A percentile compares a stretch with the other conserved stretches of the same genome.
phyloP scores from a whole-genome alignment of 1,140 invertebrate species.

The Chironomus striatipennis region DNA sequence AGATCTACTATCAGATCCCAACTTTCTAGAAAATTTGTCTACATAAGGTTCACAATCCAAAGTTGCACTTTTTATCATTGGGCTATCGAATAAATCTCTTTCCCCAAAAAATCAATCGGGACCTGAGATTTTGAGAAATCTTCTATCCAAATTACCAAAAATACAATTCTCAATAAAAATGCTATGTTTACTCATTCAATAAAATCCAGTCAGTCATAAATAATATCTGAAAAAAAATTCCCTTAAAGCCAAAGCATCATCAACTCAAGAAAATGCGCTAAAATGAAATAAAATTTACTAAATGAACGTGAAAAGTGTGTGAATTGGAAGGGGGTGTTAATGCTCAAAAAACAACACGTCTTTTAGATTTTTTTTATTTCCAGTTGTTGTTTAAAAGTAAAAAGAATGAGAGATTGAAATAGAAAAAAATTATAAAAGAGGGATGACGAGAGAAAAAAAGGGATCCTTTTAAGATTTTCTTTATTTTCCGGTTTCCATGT shows the following conservation, averaged over 20 bases:
- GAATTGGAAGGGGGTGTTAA: neutral
- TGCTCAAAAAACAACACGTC: constrained; percentile 1
- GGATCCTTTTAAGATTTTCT: neutral
- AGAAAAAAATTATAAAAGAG: neutral
- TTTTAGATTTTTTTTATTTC: neutral
- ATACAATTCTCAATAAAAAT: too few relatives aligned
- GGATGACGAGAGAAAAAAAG: neutral
- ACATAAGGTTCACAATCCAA: too few relatives aligned
- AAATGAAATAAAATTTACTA: neutral
- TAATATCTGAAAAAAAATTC: too few relatives aligned
- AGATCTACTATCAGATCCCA: too few relatives aligned
- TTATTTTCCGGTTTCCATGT: neutral
- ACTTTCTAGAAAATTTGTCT: too few relatives aligned
- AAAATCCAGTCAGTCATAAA: too few relatives aligned
- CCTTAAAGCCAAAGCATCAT: neutral
- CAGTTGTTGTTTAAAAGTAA: neutral
- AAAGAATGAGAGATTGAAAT: neutral
- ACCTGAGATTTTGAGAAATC: too few relatives aligned
- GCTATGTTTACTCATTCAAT: too few relatives aligned
- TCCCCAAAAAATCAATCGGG: too few relatives aligned
- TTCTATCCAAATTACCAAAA: too few relatives aligned
- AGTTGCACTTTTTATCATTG: too few relatives aligned
- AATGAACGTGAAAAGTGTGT: neutral
- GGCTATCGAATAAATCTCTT: too few relatives aligned
- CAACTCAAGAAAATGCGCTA: neutral